Conservation (phyloP, 2,888 invertebrate species). For the Dynastes tityus region DNA sequence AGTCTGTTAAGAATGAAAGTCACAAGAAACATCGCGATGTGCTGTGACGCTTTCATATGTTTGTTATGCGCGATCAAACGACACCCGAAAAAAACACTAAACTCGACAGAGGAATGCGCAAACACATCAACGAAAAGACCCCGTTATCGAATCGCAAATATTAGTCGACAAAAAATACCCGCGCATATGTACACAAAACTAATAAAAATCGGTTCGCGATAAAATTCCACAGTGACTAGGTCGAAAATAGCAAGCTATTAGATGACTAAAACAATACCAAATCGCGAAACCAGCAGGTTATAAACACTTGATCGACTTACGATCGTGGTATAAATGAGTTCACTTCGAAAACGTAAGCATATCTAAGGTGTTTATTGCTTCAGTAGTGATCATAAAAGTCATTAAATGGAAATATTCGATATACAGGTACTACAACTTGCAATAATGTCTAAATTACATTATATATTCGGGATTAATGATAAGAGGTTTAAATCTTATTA, state of each 20-base stretch:
- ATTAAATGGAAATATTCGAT: too few species aligned
- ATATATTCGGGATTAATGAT: too few species aligned
- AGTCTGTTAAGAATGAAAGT: too few species aligned
- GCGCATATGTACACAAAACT: neutral
- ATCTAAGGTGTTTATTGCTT: too few species aligned
- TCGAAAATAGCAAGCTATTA: constrained; percentile 7
- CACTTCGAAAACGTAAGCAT: too few species aligned
- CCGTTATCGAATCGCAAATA: constrained; percentile 33
- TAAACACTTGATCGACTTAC: neutral
- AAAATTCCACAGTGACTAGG: constrained; percentile 21
- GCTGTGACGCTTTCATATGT: neutral
- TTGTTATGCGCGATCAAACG: neutral
- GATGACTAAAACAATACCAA: constrained; percentile 7
- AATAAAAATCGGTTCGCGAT: constrained; percentile 20
- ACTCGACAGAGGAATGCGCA: constrained; percentile 28
- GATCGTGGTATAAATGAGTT: neutral
- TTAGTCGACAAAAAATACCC: constrained; percentile 24
- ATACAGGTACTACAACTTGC: too few species aligned
- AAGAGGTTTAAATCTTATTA: too few species aligned
- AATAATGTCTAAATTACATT: too few species aligned
- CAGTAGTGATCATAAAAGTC: too few species aligned
- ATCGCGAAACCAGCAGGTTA: neutral
- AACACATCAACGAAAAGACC: constrained; percentile 16
- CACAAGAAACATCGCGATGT: too few species aligned
- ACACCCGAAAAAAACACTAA: neutral